Evolutionary conservation across 1,140 invertebrate species (phyloP).

Genomic region (Penaeus japonicus): DNA sequence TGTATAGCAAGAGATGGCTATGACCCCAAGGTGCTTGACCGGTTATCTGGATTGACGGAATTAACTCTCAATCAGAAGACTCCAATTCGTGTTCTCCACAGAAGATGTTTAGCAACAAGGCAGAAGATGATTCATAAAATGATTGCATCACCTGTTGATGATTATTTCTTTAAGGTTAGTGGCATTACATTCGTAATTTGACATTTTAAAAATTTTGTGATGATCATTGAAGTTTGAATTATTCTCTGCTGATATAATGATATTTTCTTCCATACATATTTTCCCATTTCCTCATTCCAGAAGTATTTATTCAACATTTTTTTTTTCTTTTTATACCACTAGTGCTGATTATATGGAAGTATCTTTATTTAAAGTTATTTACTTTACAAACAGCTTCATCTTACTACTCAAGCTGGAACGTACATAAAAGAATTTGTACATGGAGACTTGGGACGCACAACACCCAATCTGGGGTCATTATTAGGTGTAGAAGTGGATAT

Average conservation of each 20-base stretch:
- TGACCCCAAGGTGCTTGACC: slow-evolving; percentile 63
- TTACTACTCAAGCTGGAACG: slow-evolving; percentile 91
- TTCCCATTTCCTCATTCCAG: not conserved
- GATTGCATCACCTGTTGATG: slow-evolving; percentile 63
- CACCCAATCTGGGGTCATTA: slow-evolving; percentile 74
- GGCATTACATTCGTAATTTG: not conserved
- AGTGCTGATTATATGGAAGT: not conserved
- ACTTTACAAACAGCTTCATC: slow-evolving; percentile 67
- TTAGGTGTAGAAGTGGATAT: slow-evolving; percentile 72
- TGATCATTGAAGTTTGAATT: not conserved
- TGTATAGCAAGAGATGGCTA: slow-evolving; percentile 35
- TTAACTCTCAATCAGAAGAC: slow-evolving; percentile 74
- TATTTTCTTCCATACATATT: not conserved
- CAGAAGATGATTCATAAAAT: slow-evolving; percentile 73
- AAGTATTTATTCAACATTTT: not conserved
- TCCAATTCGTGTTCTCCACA: slow-evolving; percentile 84
- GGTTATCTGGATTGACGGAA: slow-evolving; percentile 68
- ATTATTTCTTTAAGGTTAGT: slow-evolving; percentile 58
- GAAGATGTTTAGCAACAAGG: slow-evolving; percentile 75
- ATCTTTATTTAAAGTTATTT: not conserved
- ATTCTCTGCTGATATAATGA: not conserved
- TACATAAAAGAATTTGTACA: slow-evolving; percentile 98
- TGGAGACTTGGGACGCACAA: slow-evolving; percentile 89
- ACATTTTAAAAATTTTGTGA: not conserved
- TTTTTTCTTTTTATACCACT: not conserved